Evolutionary conservation across 2,797 vertebrate species (phyloP).

Genomic region (Danio albolineatus): DNA sequence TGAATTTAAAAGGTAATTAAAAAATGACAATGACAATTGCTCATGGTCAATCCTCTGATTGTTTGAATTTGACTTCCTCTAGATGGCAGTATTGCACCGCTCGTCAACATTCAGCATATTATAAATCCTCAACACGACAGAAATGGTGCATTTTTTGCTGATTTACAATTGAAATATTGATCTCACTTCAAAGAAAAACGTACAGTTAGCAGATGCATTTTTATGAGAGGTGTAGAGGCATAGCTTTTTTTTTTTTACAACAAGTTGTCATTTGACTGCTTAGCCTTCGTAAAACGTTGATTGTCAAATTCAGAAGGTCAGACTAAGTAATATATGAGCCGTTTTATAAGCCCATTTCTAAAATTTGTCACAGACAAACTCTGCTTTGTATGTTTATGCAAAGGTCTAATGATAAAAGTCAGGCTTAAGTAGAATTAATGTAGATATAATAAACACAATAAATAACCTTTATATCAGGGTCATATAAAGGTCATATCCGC

Average conservation of each 20-base stretch:
- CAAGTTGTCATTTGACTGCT: background rate
- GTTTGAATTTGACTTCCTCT: background rate
- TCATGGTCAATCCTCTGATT: background rate
- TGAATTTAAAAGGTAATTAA: background rate
- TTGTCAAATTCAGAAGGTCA: background rate
- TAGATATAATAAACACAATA: too few species aligned
- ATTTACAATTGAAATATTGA: background rate
- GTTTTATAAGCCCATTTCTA: background rate
- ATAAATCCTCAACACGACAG: background rate
- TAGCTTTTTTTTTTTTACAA: background rate
- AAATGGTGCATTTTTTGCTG: too few species aligned
- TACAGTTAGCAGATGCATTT: background rate
- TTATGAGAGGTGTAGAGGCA: background rate
- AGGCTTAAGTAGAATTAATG: too few species aligned
- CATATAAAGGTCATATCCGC: too few species aligned
- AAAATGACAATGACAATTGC: background rate
- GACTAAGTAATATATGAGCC: background rate
- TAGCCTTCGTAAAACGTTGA: background rate
- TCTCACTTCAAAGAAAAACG: background rate
- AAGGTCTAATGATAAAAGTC: background rate
- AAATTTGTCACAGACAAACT: background rate
- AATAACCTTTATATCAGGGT: too few species aligned
- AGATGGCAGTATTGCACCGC: conserved; percentile 22
- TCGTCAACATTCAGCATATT: background rate
- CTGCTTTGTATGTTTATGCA: background rate